Percentiles rank a stretch among this genome's conserved stretches.
These are phyloP conservation scores for Channallabes apus DNA, from an alignment of 2,797 vertebrate species.

Conservation along the genomic window DNA sequence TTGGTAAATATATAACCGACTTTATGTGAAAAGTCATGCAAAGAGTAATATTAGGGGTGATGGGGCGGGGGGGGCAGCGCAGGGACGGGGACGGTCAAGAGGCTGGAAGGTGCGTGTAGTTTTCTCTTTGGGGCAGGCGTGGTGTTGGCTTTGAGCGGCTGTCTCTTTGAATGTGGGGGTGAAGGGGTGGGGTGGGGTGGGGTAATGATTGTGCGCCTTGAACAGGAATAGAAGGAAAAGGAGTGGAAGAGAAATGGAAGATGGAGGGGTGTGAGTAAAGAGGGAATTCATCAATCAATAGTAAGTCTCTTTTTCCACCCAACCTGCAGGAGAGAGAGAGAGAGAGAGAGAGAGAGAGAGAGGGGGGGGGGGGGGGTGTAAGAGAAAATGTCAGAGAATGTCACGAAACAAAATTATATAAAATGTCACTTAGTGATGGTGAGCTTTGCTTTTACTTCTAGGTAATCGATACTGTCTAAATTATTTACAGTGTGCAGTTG, in stretches of 20 bases:
- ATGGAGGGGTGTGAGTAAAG: slow-evolving; percentile 68
- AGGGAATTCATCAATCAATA: slow-evolving; percentile 74
- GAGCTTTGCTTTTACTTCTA: background rate
- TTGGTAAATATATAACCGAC: slow-evolving; percentile 78
- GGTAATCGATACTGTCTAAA: background rate
- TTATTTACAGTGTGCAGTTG: background rate
- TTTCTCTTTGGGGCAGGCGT: slow-evolving; percentile 77
- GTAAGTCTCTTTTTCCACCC: slow-evolving; percentile 83
- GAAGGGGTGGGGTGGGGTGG: background rate
- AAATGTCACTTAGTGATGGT: background rate
- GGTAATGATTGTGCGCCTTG: slow-evolving; percentile 42
- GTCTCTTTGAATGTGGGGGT: slow-evolving; percentile 67
- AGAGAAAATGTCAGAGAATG: background rate
- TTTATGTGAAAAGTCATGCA: slow-evolving; percentile 81
- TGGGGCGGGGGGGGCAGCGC: slow-evolving; percentile 35
- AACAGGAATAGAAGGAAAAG: slow-evolving; percentile 37
- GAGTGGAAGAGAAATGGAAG: slow-evolving; percentile 68
- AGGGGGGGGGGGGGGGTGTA: slow-evolving; percentile 25
- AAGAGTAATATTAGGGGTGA: slow-evolving; percentile 76
- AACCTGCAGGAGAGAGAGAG: slow-evolving; percentile 68
- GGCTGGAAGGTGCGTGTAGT: slow-evolving; percentile 74
- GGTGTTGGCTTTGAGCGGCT: slow-evolving; percentile 76
- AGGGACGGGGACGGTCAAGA: slow-evolving; percentile 60
- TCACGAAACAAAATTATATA: background rate
- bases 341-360: slow-evolving; percentile 40